Evolutionary conservation across 2,888 invertebrate genomes (phyloP).

Genomic region (Cephonodes hylas): DNA sequence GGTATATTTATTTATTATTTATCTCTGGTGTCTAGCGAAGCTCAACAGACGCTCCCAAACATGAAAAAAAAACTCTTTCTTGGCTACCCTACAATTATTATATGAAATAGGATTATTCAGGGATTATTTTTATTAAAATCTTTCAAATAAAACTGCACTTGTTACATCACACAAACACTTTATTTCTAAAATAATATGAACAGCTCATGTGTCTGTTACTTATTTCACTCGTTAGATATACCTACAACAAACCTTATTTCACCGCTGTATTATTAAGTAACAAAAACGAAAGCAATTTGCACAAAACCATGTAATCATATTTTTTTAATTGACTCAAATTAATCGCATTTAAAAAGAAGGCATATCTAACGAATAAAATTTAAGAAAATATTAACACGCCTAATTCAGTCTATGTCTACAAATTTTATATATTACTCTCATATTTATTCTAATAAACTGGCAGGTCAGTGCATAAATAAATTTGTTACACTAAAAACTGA

Average conservation of each 20-base stretch:
- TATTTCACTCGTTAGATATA: slow-evolving; percentile 1
- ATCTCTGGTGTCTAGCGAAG: too few relatives aligned
- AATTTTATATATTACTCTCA: slow-evolving; percentile 43
- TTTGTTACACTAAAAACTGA: not conserved
- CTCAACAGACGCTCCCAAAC: too few relatives aligned
- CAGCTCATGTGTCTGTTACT: not conserved
- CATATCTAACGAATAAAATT: slow-evolving; percentile 4
- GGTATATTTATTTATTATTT: too few relatives aligned
- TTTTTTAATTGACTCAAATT: too few relatives aligned
- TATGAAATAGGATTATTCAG: too few relatives aligned
- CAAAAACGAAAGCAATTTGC: not conserved
- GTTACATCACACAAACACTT: slow-evolving; percentile 47
- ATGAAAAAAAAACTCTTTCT: too few relatives aligned
- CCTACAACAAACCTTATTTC: not conserved
- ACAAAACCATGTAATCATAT: too few relatives aligned
- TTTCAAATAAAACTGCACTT: slow-evolving; percentile 20
- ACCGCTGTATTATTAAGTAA: not conserved
- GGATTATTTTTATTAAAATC: slow-evolving; percentile 5
- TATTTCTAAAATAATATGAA: slow-evolving; percentile 43
- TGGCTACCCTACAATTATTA: too few relatives aligned
- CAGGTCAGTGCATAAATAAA: not conserved
- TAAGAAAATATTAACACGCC: not conserved
- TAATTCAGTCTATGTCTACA: slow-evolving; percentile 45
- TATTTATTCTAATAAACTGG: not conserved
- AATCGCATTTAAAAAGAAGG: not conserved